Percentiles rank a stretch among this genome's conserved stretches.
Evolutionary conservation across 2,113 vertebrate genomes (phyloP).

Genomic region (Daphoenositta chrysoptera): DNA sequence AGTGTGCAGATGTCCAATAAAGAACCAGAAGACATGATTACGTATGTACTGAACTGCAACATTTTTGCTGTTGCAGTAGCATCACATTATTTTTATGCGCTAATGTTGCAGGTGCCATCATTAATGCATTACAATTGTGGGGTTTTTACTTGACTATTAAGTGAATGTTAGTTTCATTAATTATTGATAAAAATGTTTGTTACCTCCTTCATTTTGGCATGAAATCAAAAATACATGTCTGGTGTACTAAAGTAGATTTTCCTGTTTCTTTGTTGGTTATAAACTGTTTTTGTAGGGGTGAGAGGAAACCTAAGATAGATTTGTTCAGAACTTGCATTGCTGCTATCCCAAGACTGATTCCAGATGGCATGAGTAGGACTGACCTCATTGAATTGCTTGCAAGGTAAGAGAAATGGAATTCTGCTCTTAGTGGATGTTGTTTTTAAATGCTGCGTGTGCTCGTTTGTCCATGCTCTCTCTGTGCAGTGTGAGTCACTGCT

Average conservation of each 20-base stretch:
- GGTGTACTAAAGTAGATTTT: not conserved
- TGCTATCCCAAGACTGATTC: constrained; percentile 95
- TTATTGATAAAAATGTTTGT: not conserved
- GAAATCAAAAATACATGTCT: not conserved
- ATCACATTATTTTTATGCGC: not conserved
- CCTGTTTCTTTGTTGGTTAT: not conserved
- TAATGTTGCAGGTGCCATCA: not conserved
- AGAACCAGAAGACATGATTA: constrained; percentile 99
- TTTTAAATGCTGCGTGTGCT: not conserved
- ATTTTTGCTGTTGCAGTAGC: not conserved
- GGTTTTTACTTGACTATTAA: not conserved
- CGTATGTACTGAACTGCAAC: constrained; percentile 73
- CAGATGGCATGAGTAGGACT: constrained; percentile 97
- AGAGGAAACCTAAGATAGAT: constrained; percentile 98
- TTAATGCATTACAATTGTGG: not conserved
- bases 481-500: rapidly evolving
- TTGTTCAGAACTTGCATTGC: constrained; percentile 98
- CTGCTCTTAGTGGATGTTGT: not conserved
- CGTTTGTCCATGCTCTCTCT: not conserved
- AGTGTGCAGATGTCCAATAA: constrained; percentile 99
- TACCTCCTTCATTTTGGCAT: not conserved
- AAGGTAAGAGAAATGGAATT: constrained; percentile 77
- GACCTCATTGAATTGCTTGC: constrained; percentile 97
- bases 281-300: constrained; percentile 80
- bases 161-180: not conserved